A percentile compares a stretch with the other conserved stretches of the same genome.
phyloP scores from a whole-genome alignment of 2,888 invertebrate species.

The Euclidia mi region DNA sequence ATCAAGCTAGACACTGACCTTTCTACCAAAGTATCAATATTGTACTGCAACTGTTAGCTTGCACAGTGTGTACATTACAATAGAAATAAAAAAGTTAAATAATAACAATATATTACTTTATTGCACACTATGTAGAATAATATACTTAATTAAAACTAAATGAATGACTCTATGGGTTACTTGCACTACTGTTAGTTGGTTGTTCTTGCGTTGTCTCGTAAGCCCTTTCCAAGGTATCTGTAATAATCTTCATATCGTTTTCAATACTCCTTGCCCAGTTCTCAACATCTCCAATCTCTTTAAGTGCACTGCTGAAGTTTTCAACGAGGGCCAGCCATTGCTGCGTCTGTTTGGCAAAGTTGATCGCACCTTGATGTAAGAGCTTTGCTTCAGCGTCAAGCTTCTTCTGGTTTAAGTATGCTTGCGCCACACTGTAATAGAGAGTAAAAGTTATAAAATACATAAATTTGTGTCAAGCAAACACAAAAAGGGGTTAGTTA shows the following conservation, averaged over 20 bases:
- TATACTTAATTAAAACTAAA: neutral
- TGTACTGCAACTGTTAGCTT: too few relatives aligned
- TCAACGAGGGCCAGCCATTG: conserved; percentile 98
- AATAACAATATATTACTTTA: neutral
- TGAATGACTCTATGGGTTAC: conserved; percentile 52
- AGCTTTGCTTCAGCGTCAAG: conserved; percentile 99
- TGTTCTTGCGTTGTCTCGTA: conserved; percentile 93
- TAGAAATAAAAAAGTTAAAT: too few relatives aligned
- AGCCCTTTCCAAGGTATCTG: conserved; percentile 97
- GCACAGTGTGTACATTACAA: too few relatives aligned
- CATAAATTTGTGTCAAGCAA: neutral
- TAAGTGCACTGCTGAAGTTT: conserved; percentile 95
- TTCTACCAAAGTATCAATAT: too few relatives aligned
- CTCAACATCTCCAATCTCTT: conserved; percentile 99
- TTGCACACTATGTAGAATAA: neutral
- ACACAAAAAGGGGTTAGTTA: too few relatives aligned
- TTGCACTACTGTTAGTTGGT: conserved; percentile 61
- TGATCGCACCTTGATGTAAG: conserved; percentile 97
- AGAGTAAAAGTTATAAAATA: conserved; percentile 7
- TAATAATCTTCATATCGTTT: conserved; percentile 97
- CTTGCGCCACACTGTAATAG: conserved; percentile 96
- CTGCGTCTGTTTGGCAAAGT: conserved; percentile 98
- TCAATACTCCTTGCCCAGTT: conserved; percentile 99
- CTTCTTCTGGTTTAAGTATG: conserved; percentile 99
- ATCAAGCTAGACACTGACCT: too few relatives aligned